A percentile compares a stretch with the other conserved stretches of the same genome.
Conservation (phyloP, 1,140 invertebrate species). For the Parasteatoda tepidariorum region DNA sequence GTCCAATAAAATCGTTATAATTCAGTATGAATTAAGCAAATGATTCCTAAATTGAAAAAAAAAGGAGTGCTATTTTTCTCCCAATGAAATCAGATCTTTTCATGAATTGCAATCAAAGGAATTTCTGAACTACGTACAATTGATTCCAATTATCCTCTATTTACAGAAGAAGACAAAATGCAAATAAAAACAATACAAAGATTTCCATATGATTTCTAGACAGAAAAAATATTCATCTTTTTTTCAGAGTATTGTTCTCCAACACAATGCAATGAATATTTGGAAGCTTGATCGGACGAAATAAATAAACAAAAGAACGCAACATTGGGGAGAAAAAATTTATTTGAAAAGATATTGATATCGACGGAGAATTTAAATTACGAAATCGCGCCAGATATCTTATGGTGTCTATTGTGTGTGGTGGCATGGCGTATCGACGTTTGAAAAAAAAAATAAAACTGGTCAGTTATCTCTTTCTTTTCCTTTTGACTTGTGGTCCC, state of each 20-base stretch:
- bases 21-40: no score
- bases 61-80: no score
- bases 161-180: no score
- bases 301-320: constrained; percentile 22
- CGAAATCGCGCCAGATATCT: constrained; percentile 20
- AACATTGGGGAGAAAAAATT: not conserved
- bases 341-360: not conserved
- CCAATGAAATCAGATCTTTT: no score
- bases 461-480: constrained; percentile 28
- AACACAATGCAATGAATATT: not conserved
- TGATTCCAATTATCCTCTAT: no score
- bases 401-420: constrained; percentile 24
- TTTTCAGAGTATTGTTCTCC: constrained; percentile 3
- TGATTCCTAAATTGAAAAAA: no score
- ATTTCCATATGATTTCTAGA: no score
- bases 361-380: constrained; percentile 29
- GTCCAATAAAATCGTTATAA: no score
- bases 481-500: constrained; percentile 27
- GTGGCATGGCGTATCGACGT: constrained; percentile 4
- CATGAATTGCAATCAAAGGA: no score
- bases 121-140: no score
- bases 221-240: not conserved
- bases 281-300: not conserved
- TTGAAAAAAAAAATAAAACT: constrained; percentile 15
- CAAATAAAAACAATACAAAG: no score